Evolutionary conservation across 2,888 invertebrate species (phyloP).

Genomic region (Ceriagrion tenellum): DNA sequence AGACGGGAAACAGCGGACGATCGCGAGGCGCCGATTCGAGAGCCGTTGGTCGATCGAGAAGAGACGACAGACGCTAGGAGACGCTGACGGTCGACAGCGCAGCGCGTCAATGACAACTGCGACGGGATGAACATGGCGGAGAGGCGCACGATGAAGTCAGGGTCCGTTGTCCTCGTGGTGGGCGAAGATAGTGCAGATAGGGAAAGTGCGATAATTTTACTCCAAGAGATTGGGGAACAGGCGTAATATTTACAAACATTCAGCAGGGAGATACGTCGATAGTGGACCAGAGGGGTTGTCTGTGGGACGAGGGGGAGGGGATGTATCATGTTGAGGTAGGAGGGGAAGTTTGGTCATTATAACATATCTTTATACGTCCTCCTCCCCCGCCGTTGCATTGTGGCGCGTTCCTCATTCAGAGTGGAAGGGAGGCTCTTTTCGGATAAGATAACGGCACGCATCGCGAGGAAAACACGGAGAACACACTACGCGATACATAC

Average conservation of each 20-base stretch:
- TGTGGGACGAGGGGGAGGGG: background rate
- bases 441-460: slow-evolving; percentile 35
- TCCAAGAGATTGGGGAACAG: background rate
- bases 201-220: slow-evolving; percentile 65
- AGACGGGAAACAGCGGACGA: too few species aligned
- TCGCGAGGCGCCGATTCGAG: too few species aligned
- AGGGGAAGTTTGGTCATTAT: background rate
- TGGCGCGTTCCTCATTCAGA: slow-evolving; percentile 22
- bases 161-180: slow-evolving; percentile 44
- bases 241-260: slow-evolving; percentile 63
- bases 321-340: background rate
- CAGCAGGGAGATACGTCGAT: background rate
- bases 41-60: too few species aligned
- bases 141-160: slow-evolving; percentile 42
- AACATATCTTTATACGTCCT: slow-evolving; percentile 21
- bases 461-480: background rate
- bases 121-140: slow-evolving; percentile 34
- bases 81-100: too few species aligned
- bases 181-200: slow-evolving; percentile 53
- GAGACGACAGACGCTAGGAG: too few species aligned
- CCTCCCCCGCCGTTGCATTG: background rate
- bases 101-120: too few species aligned
- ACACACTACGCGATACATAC: background rate
- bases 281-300: slow-evolving; percentile 10
- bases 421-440: slow-evolving; percentile 17